Percentiles rank a stretch among this genome's conserved stretches.
These are phyloP conservation scores for Peromyscus eremicus DNA, from an alignment of 2,797 vertebrate genomes.

Conservation along the genomic window DNA sequence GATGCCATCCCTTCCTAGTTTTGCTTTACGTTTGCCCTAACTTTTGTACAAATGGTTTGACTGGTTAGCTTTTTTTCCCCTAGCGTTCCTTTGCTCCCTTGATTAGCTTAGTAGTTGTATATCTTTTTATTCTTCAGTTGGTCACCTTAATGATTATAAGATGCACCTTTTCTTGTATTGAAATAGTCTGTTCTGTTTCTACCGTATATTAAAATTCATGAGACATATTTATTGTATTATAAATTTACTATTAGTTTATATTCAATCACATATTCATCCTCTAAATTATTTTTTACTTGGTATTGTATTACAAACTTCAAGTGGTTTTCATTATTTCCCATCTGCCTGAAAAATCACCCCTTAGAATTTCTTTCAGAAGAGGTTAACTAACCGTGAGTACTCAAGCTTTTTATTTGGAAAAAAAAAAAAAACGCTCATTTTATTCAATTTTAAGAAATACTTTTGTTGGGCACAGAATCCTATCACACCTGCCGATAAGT, in stretches of 20 bases:
- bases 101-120: neutral
- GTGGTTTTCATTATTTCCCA: neutral
- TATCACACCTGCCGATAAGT: neutral
- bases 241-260: slow-evolving; percentile 19
- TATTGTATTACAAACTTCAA: neutral
- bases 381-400: neutral
- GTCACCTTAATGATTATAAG: slow-evolving; percentile 3
- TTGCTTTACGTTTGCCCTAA: neutral
- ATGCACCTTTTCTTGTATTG: neutral
- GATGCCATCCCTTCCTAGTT: neutral
- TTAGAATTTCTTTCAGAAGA: neutral
- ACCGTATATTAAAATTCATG: slow-evolving; percentile 23
- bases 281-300: neutral
- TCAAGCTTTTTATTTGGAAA: neutral
- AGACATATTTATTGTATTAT: neutral
- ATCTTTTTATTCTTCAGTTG: neutral
- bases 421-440: neutral
- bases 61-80: neutral
- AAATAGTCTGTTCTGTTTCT: neutral
- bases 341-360: neutral
- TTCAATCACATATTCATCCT: neutral
- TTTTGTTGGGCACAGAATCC: neutral
- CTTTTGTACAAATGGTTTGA: neutral
- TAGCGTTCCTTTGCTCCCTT: neutral
- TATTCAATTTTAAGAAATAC: neutral